A percentile compares a stretch with the other conserved stretches of the same genome.
phyloP scores from a whole-genome alignment of 2,888 invertebrate species.

The Salticus scenicus region DNA sequence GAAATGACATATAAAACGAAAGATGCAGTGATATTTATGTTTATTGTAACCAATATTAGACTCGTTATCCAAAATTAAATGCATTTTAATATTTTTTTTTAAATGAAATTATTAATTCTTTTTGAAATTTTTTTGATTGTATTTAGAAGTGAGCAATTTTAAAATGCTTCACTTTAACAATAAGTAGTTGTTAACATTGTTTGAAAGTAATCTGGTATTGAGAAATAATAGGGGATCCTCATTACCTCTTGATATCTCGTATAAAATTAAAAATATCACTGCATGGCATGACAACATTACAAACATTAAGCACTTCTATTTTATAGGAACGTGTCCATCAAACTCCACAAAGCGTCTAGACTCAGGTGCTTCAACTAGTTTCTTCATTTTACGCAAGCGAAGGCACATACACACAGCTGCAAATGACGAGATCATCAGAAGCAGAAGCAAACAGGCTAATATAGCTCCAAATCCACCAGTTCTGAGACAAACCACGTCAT shows the following conservation, averaged over 20 bases:
- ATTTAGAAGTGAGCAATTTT: no score
- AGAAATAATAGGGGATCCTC: no score
- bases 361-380: constrained; percentile 13
- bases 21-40: background rate
- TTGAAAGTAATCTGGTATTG: no score
- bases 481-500: constrained; percentile 39
- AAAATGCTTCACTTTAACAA: no score
- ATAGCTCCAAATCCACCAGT: constrained; percentile 52
- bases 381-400: constrained; percentile 29
- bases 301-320: background rate
- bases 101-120: no score
- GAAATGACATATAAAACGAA: no score
- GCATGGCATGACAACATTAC: background rate
- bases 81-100: no score
- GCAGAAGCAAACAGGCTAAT: constrained; percentile 14
- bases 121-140: no score
- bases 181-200: no score
- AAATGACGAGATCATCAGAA: constrained; percentile 16
- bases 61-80: no score
- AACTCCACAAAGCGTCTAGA: constrained; percentile 28
- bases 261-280: background rate
- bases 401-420: constrained; percentile 27
- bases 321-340: constrained; percentile 34
- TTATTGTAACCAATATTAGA: no score
- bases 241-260: background rate